These are phyloP conservation scores for Ageneiosus marmoratus DNA, from an alignment of 2,113 vertebrate genomes.

Conservation along the genomic window DNA sequence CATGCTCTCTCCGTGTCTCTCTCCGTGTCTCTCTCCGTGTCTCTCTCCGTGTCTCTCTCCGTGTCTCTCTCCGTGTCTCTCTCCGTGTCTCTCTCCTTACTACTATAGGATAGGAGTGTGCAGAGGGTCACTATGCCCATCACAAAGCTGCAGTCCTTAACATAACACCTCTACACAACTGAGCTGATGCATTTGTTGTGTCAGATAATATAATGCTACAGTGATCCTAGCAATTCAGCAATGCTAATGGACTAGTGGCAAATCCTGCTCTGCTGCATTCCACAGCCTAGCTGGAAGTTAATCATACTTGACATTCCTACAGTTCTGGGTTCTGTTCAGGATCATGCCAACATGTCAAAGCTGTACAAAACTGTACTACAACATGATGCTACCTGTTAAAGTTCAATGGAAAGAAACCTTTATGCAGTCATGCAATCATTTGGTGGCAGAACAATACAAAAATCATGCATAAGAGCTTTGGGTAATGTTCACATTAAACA, in stretches of 20 bases:
- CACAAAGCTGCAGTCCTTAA: slow-evolving; percentile 2
- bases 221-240: neutral
- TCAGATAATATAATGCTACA: slow-evolving; percentile 5
- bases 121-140: slow-evolving; percentile 13
- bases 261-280: slow-evolving; percentile 26
- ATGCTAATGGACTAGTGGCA: neutral
- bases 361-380: no score
- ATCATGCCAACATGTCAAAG: neutral
- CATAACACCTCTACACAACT: neutral
- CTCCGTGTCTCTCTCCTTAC: slow-evolving; percentile 31
- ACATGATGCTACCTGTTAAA: neutral
- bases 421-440: neutral
- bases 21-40: slow-evolving; percentile 30
- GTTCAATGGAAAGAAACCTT: neutral
- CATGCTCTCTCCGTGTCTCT: slow-evolving; percentile 38
- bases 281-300: neutral
- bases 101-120: slow-evolving; percentile 38
- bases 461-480: neutral
- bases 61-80: slow-evolving; percentile 32
- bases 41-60: slow-evolving; percentile 29
- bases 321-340: neutral
- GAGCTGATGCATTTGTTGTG: neutral
- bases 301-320: slow-evolving; percentile 4
- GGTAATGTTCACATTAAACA: neutral
- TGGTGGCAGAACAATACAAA: neutral